Evolutionary conservation across 2,888 invertebrate species (phyloP), one percentile per base, ranked within the genome.

Genomic region (Calameuta pallipes): DNA sequence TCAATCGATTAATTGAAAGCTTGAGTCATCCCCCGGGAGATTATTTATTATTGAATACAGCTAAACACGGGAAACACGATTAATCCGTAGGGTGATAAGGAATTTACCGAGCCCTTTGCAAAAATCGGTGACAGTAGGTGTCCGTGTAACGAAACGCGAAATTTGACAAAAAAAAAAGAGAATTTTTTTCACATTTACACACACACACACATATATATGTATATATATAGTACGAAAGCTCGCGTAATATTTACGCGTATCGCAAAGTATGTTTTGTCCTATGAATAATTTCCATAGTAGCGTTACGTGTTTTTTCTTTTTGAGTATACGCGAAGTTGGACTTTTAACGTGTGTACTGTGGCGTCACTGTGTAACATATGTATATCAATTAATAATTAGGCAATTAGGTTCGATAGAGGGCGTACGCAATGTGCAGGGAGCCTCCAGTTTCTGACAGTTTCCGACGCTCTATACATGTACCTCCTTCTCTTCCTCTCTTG

Each of bases 341-440:
- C 23, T 23, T 56, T 31, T 31, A 11, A 12, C 71, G 71, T 71
- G 13, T 34, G 31, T 31, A 34, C 12, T 23, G 56, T 56, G 56
- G 2, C 56, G 1, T 56, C 56, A 23, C 23, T 56, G 23, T 56
- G 9, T 56, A 56, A 23, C 9, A 2, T 56, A 9, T 56, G 9
- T 9, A 23, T 56, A 76, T 33, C 1, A 35, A 75, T 73, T 23
- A 69, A 75, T n/a, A n/a, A 75, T 34, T 70, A 73, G 30, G 23
- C 33, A 69, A 68, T 75, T 34, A 75, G 75, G 69, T 36, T 86
- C 81, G 84, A 87, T 86, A 86, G 87, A 85, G 84, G 86, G 83
- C 84, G 84, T 85, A 85, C 87, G 86, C 34, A 90, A 86, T 87
- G 85, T 87, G 89, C 89, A 56, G 89, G 85, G 84, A 90, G 87